Evolutionary conservation across 2,888 invertebrate species (phyloP).

Genomic region (Cremastobaeus sp.): DNA sequence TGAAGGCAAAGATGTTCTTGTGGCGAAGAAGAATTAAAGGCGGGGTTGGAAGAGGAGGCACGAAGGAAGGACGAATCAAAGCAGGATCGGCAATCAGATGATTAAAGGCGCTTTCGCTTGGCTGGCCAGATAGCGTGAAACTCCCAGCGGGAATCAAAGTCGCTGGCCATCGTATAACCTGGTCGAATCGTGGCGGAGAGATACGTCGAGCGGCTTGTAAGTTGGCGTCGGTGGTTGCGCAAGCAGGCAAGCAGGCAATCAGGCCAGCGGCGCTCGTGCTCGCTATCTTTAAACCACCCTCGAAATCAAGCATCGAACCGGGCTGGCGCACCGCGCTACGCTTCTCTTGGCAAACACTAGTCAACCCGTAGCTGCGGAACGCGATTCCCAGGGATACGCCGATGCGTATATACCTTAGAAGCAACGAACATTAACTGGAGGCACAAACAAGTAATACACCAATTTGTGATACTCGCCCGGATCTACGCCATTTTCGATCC

Average conservation of each 20-base stretch:
- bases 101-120: conserved; percentile 67
- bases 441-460: conserved; percentile 56
- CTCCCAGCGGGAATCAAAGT: conserved; percentile 69
- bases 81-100: conserved; percentile 65
- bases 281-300: conserved; percentile 62
- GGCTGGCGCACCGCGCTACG: conserved; percentile 66
- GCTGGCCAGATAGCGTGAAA: conserved; percentile 61
- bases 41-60: not conserved
- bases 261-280: conserved; percentile 37
- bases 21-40: conserved; percentile 7
- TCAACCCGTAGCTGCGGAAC: conserved; percentile 65
- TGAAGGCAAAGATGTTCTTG: conserved; percentile 8
- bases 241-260: conserved; percentile 46
- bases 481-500: conserved; percentile 6
- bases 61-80: conserved; percentile 48
- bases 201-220: conserved; percentile 41
- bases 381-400: conserved; percentile 66
- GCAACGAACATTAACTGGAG: conserved; percentile 50
- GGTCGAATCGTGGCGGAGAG: conserved; percentile 20
- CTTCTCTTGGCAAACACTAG: conserved; percentile 74
- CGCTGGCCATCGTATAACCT: conserved; percentile 63
- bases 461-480: conserved; percentile 40
- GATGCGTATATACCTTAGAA: conserved; percentile 41
- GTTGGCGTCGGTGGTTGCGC: conserved; percentile 52
- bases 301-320: conserved; percentile 64